Evolutionary conservation across 2,113 vertebrate genomes (phyloP).

Genomic region (Urocolius indicus): DNA sequence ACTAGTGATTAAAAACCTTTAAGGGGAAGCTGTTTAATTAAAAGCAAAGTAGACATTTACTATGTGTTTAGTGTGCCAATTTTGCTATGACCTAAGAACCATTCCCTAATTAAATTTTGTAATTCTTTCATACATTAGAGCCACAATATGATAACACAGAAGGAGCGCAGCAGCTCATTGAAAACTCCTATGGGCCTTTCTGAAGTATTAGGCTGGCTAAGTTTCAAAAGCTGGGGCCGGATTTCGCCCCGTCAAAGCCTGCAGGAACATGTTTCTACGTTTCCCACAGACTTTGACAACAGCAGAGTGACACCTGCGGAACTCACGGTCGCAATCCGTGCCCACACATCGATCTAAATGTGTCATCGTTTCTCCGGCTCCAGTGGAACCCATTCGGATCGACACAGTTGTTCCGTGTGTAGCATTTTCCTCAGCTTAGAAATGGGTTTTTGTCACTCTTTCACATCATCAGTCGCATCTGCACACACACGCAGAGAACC

Average conservation of each 20-base stretch:
- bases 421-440: neutral
- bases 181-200: neutral
- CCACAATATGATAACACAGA: neutral
- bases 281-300: neutral
- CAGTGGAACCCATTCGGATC: rapidly evolving
- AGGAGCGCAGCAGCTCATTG: neutral
- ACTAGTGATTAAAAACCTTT: conserved; percentile 57
- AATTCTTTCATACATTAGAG: conserved; percentile 15
- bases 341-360: neutral
- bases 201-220: neutral
- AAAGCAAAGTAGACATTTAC: conserved; percentile 61
- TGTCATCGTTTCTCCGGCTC: neutral
- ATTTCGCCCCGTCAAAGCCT: neutral
- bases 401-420: neutral
- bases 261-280: neutral
- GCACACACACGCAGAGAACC: neutral
- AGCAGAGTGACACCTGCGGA: neutral
- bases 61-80: conserved; percentile 22
- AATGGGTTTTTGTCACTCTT: neutral
- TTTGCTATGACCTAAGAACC: conserved; percentile 46
- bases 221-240: neutral
- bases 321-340: neutral
- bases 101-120: conserved; percentile 33
- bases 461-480: neutral
- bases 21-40: conserved; percentile 55